Conservation (phyloP, 2,888 invertebrate species). For the Endotricha flammealis region DNA sequence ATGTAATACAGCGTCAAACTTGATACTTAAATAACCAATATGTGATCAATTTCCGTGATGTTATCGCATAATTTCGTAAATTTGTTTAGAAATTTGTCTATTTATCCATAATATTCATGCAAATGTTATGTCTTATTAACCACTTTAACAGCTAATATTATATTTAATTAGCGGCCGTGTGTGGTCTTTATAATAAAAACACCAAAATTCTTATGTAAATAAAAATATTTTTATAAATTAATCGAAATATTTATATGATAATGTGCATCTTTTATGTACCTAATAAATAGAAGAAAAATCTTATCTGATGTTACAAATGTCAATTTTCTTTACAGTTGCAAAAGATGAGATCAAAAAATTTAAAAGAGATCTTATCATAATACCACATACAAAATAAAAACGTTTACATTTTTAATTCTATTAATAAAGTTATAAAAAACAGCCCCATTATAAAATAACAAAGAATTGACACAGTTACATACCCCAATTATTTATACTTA, state of each 20-base stretch:
- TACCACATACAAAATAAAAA: neutral
- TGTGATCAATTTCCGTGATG: neutral
- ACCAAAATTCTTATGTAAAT: constrained; percentile 17
- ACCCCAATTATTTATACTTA: constrained; percentile 5
- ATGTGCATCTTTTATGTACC: constrained; percentile 4
- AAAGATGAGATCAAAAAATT: too few species aligned
- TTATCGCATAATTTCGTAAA: constrained; percentile 8
- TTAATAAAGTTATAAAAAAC: neutral
- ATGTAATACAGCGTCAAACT: neutral
- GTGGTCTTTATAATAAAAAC: constrained; percentile 12
- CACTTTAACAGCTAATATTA: constrained; percentile 8
- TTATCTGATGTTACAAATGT: constrained; percentile 8
- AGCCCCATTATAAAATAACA: neutral
- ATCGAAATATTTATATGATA: constrained; percentile 10
- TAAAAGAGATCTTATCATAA: neutral
- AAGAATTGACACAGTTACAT: constrained; percentile 5
- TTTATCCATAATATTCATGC: constrained; percentile 7
- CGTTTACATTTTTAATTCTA: constrained; percentile 3
- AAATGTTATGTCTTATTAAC: constrained; percentile 13
- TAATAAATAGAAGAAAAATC: constrained; percentile 3
- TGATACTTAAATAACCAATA: constrained; percentile 3
- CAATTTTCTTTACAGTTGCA: too few species aligned
- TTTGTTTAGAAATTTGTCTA: constrained; percentile 6
- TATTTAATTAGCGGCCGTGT: constrained; percentile 14
- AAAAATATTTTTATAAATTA: constrained; percentile 7